phyloP scores from a whole-genome alignment of 2,888 invertebrate species.

The Perithous albicinctus region DNA sequence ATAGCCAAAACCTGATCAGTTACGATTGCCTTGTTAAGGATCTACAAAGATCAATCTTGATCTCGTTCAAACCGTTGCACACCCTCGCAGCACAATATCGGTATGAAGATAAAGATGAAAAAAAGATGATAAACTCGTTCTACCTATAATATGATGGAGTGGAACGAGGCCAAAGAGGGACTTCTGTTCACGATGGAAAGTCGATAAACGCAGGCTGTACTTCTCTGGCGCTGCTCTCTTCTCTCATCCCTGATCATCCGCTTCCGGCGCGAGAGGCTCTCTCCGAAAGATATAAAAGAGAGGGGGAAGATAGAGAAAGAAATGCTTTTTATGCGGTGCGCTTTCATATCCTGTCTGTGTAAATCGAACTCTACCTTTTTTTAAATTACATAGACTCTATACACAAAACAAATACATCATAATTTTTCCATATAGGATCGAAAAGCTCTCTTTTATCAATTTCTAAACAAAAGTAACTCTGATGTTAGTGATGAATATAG shows the following conservation, averaged over 20 bases:
- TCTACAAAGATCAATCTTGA: conserved; percentile 43
- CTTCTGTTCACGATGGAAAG: conserved; percentile 66
- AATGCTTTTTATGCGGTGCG: conserved; percentile 38
- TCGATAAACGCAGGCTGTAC: conserved; percentile 59
- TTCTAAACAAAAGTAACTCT: too few species aligned
- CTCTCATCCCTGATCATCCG: conserved; percentile 64
- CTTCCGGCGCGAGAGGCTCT: conserved; percentile 54
- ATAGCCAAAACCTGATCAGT: conserved; percentile 16
- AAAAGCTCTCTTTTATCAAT: too few species aligned
- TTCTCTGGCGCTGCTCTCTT: conserved; percentile 27
- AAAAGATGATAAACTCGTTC: conserved; percentile 58
- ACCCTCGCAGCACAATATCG: conserved; percentile 15
- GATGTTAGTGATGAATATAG: too few species aligned
- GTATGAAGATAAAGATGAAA: conserved; percentile 39
- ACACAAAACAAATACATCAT: too few species aligned
- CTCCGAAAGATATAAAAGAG: conserved; percentile 41
- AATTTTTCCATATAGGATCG: too few species aligned
- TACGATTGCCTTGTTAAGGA: conserved; percentile 49
- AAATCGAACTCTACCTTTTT: conserved; percentile 14
- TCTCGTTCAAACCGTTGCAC: conserved; percentile 33
- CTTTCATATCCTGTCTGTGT: conserved; percentile 32
- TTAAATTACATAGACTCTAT: too few species aligned
- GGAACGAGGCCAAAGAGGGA: conserved; percentile 55
- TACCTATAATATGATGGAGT: conserved; percentile 60
- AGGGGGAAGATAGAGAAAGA: conserved; percentile 34